Conservation (phyloP, 1,140 invertebrate genomes). For the Apis cerana region DNA sequence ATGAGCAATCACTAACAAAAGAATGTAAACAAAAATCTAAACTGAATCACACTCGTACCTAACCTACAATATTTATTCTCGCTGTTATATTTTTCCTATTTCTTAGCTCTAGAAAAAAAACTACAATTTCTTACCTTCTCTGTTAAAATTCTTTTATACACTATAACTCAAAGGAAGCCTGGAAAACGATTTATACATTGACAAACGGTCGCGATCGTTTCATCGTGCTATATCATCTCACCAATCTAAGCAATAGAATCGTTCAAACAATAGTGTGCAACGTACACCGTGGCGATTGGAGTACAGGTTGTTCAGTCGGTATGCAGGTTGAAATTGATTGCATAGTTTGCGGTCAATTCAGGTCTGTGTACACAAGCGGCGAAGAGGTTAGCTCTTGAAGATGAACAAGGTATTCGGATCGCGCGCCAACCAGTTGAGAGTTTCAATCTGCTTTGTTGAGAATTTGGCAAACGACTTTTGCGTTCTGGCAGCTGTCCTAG, state of each 20-base stretch:
- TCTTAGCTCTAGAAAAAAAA: too few relatives aligned
- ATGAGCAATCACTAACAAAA: too few relatives aligned
- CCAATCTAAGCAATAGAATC: background rate
- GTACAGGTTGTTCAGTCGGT: background rate
- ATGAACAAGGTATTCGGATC: slow-evolving; percentile 14
- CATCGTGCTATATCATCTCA: background rate
- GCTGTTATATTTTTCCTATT: too few relatives aligned
- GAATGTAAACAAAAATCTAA: too few relatives aligned
- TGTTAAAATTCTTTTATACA: too few relatives aligned
- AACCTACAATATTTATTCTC: too few relatives aligned
- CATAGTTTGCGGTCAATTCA: slow-evolving; percentile 24
- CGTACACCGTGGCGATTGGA: background rate
- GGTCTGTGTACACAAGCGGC: background rate
- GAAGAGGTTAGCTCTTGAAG: background rate
- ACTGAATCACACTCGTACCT: too few relatives aligned
- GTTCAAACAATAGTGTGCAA: background rate
- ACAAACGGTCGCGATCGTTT: background rate
- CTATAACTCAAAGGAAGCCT: too few relatives aligned
- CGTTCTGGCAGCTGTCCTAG: slow-evolving; percentile 27
- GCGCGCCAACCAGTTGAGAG: background rate
- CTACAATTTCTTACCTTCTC: too few relatives aligned
- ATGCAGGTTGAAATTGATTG: slow-evolving; percentile 35
- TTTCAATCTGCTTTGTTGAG: slow-evolving; percentile 13
- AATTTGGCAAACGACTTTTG: slow-evolving; percentile 34
- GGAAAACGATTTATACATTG: too few relatives aligned